phyloP scores from a whole-genome alignment of 2,113 vertebrate genomes.

The Siniperca knerii region DNA sequence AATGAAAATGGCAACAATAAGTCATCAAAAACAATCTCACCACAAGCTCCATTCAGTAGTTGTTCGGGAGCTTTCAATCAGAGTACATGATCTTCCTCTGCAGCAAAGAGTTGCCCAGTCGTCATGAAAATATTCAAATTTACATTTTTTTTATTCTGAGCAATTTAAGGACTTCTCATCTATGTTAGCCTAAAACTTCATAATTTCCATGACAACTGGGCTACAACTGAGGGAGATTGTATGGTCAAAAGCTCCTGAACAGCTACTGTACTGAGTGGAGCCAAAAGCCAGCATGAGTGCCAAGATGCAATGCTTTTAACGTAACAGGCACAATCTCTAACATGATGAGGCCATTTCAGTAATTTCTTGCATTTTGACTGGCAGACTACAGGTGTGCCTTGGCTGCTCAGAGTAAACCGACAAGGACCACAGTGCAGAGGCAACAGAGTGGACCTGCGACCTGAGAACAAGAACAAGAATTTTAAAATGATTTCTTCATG shows the following conservation, averaged over 20 bases:
- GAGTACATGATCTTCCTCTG: neutral
- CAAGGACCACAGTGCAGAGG: neutral
- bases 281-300: neutral
- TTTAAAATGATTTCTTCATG: neutral
- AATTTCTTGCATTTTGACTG: neutral
- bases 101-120: neutral
- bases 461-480: neutral
- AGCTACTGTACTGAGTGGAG: neutral
- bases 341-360: neutral
- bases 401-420: neutral
- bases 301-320: slow-evolving; percentile 9
- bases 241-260: too few relatives aligned
- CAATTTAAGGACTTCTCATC: neutral
- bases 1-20: neutral
- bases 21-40: neutral
- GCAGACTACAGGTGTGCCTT: neutral
- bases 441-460: neutral
- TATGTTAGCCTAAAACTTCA: neutral
- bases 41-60: neutral
- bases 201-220: neutral
- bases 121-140: neutral
- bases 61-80: neutral
- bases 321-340: neutral
- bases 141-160: neutral
- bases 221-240: neutral